These are phyloP conservation scores for Myathropa florea DNA, from an alignment of 2,888 invertebrate species.

Conservation along the genomic window DNA sequence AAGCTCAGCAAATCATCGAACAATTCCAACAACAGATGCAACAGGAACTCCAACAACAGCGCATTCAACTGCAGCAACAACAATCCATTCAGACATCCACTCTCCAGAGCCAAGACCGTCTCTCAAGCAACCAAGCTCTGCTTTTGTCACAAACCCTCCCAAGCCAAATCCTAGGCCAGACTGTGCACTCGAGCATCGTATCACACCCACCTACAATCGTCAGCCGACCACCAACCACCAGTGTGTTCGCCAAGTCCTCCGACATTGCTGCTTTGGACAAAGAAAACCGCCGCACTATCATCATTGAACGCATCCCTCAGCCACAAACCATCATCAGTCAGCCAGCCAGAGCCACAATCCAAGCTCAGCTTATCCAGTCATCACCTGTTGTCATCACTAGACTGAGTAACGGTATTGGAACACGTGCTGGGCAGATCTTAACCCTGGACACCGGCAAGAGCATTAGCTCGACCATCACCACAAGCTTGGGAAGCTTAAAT, in stretches of 20 bases:
- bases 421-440: conserved; percentile 49
- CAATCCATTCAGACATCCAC: conserved; percentile 78
- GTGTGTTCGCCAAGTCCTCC: conserved; percentile 57
- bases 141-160: conserved; percentile 75
- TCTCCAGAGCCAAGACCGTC: conserved; percentile 75
- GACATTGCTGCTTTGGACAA: conserved; percentile 71
- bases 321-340: conserved; percentile 76
- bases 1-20: conserved; percentile 78
- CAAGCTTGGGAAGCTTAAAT: not conserved
- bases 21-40: conserved; percentile 79
- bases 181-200: conserved; percentile 77
- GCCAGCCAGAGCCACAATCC: conserved; percentile 78
- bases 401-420: conserved; percentile 48
- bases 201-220: conserved; percentile 78
- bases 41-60: conserved; percentile 75
- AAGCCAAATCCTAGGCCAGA: conserved; percentile 76
- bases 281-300: conserved; percentile 72
- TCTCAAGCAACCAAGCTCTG: conserved; percentile 75
- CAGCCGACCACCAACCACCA: conserved; percentile 73
- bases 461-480: conserved; percentile 50
- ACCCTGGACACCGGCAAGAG: conserved; percentile 51
- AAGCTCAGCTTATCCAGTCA: conserved; percentile 77
- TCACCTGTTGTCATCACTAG: conserved; percentile 75
- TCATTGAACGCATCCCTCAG: conserved; percentile 73
- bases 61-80: conserved; percentile 73